Evolutionary conservation across 2,888 invertebrate species (phyloP).

Genomic region (Protonemura montana): DNA sequence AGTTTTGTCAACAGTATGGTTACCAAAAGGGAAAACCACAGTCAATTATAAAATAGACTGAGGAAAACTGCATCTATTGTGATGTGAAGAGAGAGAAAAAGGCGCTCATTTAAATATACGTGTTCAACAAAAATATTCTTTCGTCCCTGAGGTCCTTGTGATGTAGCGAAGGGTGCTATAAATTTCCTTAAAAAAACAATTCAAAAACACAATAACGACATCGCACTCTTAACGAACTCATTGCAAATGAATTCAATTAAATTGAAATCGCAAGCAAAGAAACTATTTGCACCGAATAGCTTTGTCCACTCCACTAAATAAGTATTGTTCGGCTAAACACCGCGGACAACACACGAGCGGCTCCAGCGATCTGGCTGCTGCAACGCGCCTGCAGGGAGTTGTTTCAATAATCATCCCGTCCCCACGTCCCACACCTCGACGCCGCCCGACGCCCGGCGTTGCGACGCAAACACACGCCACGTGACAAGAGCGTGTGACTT

Average conservation of each 20-base stretch:
- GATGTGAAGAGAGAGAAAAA: neutral
- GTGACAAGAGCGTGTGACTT: neutral
- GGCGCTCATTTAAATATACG: neutral
- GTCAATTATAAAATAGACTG: neutral
- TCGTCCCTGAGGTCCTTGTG: neutral
- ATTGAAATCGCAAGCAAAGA: neutral
- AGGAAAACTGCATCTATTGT: neutral
- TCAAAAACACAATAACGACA: neutral
- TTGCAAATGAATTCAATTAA: neutral
- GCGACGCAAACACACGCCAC: neutral
- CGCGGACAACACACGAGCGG: neutral
- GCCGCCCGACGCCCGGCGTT: neutral
- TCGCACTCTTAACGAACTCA: neutral
- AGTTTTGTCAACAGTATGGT: neutral
- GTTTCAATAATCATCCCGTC: neutral
- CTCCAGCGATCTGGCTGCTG: neutral
- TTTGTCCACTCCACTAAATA: neutral
- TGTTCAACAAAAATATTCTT: neutral
- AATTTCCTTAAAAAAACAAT: no score
- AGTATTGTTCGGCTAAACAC: neutral
- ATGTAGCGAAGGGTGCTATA: neutral
- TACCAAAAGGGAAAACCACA: neutral
- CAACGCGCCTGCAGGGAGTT: neutral
- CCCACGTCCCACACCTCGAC: neutral
- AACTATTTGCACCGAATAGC: neutral